Percentiles rank a stretch among this genome's conserved stretches.
phyloP scores from a whole-genome alignment of 2,113 vertebrate genomes.

The Leptobrachium ailaonicum region DNA sequence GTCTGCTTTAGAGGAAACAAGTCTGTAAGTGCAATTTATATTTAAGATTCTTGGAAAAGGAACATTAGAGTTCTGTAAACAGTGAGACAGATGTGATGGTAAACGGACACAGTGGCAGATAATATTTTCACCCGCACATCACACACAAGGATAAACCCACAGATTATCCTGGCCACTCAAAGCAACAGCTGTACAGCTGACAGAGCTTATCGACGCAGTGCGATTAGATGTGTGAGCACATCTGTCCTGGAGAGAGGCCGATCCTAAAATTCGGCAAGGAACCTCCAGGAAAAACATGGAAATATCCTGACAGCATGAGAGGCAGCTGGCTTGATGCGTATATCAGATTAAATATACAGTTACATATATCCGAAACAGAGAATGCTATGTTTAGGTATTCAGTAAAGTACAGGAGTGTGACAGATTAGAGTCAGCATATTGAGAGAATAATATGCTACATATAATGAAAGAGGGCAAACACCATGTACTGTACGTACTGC shows the following conservation, averaged over 20 bases:
- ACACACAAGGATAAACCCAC: slow-evolving; percentile 22
- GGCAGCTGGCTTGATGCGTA: neutral
- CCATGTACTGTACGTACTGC: no score
- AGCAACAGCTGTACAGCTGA: slow-evolving; percentile 34
- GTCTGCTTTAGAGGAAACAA: no score
- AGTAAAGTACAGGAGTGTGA: no score
- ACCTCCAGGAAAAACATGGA: slow-evolving; percentile 13
- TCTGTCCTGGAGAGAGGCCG: slow-evolving; percentile 35
- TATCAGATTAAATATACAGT: neutral
- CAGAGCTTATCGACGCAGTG: slow-evolving; percentile 18
- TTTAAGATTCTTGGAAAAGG: neutral
- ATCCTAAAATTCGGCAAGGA: slow-evolving; percentile 31
- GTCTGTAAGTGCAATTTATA: neutral
- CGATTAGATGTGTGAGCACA: slow-evolving; percentile 24
- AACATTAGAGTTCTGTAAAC: neutral
- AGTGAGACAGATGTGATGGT: slow-evolving; percentile 9
- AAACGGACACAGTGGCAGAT: slow-evolving; percentile 1
- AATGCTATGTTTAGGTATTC: no score
- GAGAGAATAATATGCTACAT: no score
- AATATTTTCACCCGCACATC: slow-evolving; percentile 23
- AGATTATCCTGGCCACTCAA: slow-evolving; percentile 43
- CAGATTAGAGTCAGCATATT: no score
- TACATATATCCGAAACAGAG: neutral
- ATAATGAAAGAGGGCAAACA: no score
- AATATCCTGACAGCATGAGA: neutral